A percentile compares a stretch with the other conserved stretches of the same genome.
phyloP scores from a whole-genome alignment of 2,888 invertebrate species.

The Temnothorax ravouxi region DNA sequence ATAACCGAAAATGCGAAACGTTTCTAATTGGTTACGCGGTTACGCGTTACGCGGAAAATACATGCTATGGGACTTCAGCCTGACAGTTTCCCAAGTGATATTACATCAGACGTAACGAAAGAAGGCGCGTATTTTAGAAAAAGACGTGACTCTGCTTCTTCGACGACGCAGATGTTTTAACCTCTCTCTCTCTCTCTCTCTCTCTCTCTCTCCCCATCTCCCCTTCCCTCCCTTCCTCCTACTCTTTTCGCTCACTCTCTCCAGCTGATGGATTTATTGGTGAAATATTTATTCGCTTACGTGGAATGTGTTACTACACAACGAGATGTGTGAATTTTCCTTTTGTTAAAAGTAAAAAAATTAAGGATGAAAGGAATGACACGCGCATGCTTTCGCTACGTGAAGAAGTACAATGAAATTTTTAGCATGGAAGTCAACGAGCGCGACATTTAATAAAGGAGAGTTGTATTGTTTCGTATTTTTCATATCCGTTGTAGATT shows the following conservation, averaged over 20 bases:
- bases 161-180: neutral
- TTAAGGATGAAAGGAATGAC: neutral
- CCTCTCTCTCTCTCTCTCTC: neutral
- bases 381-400: too few species aligned
- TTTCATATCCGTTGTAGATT: neutral
- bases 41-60: too few species aligned
- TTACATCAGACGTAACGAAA: constrained; percentile 26
- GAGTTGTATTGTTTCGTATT: neutral
- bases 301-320: neutral
- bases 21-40: too few species aligned
- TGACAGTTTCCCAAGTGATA: neutral
- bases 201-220: neutral
- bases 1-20: too few species aligned
- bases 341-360: neutral
- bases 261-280: neutral
- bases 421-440: neutral
- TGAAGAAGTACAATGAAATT: neutral
- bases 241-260: too few species aligned
- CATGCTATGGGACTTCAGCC: too few species aligned
- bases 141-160: neutral
- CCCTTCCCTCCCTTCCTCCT: too few species aligned
- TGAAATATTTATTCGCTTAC: neutral
- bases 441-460: too few species aligned
- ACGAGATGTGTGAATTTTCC: neutral
- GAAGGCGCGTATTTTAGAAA: neutral